Evolutionary conservation across 2,888 invertebrate genomes (phyloP), one percentile per base, ranked within the genome.

Genomic region (Schrankia costaestrigalis): DNA sequence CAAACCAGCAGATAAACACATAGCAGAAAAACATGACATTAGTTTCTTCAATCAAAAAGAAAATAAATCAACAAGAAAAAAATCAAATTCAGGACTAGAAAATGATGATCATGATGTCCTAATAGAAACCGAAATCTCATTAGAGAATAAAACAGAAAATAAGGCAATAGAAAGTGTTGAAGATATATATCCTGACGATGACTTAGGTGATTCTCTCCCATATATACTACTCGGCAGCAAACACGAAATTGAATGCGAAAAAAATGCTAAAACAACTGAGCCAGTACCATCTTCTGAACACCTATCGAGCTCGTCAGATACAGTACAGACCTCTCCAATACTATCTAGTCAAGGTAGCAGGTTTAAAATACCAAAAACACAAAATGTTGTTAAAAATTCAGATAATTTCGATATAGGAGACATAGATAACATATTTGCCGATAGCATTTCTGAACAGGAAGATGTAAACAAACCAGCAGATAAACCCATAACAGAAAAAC

Each of bases 391-490:
- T 24, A 30, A 38, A 23, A 44, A 27, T 9, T 42, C n/a, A n/a
- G n/a, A n/a, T 40, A 66, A 83, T 50, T 87, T 87, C 27, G 83
- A 88, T 56, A 58, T 87, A 7, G 85, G 84, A 17, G 73, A 85
- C 42, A 79, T 89, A 26, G 50, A 42, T 3, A 56, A 55, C 11
- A 56, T 55, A 52, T 81, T 83, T 55, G 76, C 64, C 32, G 72
- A 71, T 7, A 77, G 71, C 39, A 71, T 67, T 41, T 72, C 71
- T n/a, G 70, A 73, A 43, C 60, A 67, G 52, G 56, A 42, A n/a
- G n/a, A n/a, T n/a, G n/a, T n/a, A 61, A 17, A 37, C 63, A 12
- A 65, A 49, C 39, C 52, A 50, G 27, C 26, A 45, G 12, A 51
- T 54, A n/a, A 58, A 60, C 41, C 32, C 21, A 1, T n/a, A 3